phyloP scores from a whole-genome alignment of 2,797 vertebrate genomes.

The Labeo calbasu region DNA sequence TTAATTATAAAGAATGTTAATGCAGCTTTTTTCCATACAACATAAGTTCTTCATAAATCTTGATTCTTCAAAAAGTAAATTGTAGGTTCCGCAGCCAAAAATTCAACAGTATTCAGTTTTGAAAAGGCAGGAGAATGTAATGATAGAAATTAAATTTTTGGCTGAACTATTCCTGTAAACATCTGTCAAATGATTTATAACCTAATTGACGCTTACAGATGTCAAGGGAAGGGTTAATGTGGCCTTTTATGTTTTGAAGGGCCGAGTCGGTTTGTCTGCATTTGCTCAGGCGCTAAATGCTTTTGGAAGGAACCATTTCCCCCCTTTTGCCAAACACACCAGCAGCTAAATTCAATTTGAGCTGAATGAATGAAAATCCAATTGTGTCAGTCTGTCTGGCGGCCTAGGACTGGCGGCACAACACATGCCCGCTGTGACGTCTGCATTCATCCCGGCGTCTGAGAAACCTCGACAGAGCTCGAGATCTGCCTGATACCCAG shows the following conservation, averaged over 20 bases:
- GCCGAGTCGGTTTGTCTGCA: constrained; percentile 15
- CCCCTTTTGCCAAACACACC: constrained; percentile 42
- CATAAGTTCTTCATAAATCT: not conserved
- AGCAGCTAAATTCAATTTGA: constrained; percentile 54
- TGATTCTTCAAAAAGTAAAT: not conserved
- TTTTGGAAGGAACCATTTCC: constrained; percentile 45
- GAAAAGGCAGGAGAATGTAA: not conserved
- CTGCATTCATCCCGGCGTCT: constrained; percentile 32
- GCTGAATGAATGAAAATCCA: constrained; percentile 59
- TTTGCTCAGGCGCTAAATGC: constrained; percentile 35
- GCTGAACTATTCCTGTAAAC: not conserved
- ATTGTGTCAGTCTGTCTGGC: constrained; percentile 55
- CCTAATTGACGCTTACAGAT: not conserved
- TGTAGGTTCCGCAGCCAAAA: not conserved
- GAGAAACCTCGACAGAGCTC: constrained; percentile 28
- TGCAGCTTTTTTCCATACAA: not conserved
- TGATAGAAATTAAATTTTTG: not conserved
- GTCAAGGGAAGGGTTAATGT: not conserved
- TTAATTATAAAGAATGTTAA: not conserved
- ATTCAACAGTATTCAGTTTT: not conserved
- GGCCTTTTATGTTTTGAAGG: constrained; percentile 6
- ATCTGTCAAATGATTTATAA: not conserved
- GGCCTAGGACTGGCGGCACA: constrained; percentile 33
- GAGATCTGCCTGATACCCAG: constrained; percentile 33
- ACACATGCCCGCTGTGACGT: constrained; percentile 51